Evolutionary conservation across 2,797 vertebrate genomes (phyloP).

Genomic region (Acridotheres tristis): DNA sequence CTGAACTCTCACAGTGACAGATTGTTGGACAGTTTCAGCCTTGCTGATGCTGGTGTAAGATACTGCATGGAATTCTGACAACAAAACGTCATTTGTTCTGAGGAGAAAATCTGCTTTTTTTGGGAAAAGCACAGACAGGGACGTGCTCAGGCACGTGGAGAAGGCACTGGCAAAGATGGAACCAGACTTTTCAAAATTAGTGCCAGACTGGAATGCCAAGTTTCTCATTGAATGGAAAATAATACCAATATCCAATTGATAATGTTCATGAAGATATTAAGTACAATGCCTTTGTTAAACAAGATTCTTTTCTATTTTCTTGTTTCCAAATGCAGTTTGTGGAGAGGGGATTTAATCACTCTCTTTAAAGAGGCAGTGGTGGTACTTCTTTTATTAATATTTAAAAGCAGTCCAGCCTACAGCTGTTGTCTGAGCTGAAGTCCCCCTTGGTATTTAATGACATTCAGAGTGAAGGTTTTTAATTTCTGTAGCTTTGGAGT

Average conservation of each 20-base stretch:
- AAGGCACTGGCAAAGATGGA: neutral
- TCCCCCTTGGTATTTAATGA: neutral
- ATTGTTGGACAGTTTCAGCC: neutral
- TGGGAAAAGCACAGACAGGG: neutral
- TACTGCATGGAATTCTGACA: neutral
- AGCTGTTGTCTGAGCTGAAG: neutral
- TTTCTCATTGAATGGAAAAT: neutral
- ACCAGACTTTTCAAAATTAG: neutral
- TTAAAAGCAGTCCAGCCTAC: neutral
- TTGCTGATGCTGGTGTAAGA: neutral
- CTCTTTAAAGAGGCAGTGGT: neutral
- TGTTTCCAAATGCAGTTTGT: neutral
- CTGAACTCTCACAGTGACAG: neutral
- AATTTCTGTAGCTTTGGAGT: neutral
- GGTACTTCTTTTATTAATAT: neutral
- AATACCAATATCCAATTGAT: neutral
- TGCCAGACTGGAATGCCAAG: neutral
- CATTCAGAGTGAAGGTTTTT: neutral
- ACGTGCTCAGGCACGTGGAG: accelerated
- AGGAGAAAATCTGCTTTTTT: neutral
- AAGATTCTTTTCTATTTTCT: neutral
- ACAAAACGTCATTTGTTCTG: neutral
- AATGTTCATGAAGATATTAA: neutral
- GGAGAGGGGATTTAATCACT: neutral
- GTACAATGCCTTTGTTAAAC: neutral